These are phyloP conservation scores for Lota lota DNA, from an alignment of 2,113 vertebrate genomes.

Conservation along the genomic window DNA sequence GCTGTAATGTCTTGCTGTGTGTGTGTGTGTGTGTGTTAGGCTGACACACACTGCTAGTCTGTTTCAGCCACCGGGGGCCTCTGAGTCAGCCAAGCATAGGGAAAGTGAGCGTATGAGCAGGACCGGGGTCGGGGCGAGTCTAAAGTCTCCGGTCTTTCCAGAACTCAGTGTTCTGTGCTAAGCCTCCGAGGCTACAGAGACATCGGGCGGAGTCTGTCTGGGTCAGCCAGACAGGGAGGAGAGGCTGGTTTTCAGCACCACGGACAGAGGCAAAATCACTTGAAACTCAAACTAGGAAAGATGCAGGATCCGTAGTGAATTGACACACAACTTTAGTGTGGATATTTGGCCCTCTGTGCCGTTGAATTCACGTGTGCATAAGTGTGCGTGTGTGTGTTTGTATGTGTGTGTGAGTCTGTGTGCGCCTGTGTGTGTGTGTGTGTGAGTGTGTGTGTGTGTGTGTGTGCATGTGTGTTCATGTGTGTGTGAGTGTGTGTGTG, in stretches of 20 bases:
- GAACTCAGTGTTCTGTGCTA: no score
- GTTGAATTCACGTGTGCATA: not conserved
- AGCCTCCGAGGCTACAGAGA: no score
- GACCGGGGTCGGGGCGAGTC: constrained; percentile 11
- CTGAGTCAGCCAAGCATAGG: constrained; percentile 17
- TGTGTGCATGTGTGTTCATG: not conserved
- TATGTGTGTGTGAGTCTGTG: not conserved
- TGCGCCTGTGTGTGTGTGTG: not conserved
- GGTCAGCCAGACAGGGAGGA: no score
- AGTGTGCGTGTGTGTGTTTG: not conserved
- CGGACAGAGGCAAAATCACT: no score
- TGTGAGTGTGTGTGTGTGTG: not conserved
- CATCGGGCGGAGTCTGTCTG: no score
- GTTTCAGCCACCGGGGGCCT: constrained; percentile 6
- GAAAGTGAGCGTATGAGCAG: constrained; percentile 34
- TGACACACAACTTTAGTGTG: not conserved
- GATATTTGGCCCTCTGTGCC: not conserved
- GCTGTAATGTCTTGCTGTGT: not conserved
- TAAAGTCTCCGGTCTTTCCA: no score
- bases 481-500: constrained; percentile 6
- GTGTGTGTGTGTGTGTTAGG: not conserved
- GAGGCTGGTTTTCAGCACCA: no score
- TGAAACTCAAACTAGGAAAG: no score
- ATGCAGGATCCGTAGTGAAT: no score
- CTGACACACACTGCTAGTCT: no score